A percentile compares a stretch with the other conserved stretches of the same genome.
Evolutionary conservation across 64 coral and sea anemone species (phyloP).

Genomic region (Montipora efflorescens): DNA sequence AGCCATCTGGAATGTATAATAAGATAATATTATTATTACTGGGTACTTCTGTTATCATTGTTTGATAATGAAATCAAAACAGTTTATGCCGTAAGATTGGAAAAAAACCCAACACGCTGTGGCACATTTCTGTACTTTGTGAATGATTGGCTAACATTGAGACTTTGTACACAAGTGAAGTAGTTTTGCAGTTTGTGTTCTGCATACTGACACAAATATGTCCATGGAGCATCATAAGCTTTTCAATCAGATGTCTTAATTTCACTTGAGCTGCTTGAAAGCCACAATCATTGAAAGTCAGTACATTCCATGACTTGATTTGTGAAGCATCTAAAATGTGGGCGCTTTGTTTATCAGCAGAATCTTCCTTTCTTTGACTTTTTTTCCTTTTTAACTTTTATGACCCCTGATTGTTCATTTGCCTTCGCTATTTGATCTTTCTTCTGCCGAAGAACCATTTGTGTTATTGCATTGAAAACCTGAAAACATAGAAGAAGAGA

Average conservation of each 20-base stretch:
- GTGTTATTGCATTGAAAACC: slow-evolving; percentile 98
- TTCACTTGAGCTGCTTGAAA: not conserved
- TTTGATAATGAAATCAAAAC: too few species aligned
- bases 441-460: slow-evolving; percentile 89
- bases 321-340: slow-evolving; percentile 37
- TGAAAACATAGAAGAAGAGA: slow-evolving; percentile 16
- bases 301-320: not conserved
- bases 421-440: slow-evolving; percentile 87
- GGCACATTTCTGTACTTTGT: not conserved
- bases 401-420: slow-evolving; percentile 77
- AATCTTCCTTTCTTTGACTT: slow-evolving; percentile 43
- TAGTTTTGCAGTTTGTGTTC: not conserved
- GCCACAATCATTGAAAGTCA: not conserved
- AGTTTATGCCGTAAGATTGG: too few species aligned
- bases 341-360: slow-evolving; percentile 19
- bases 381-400: slow-evolving; percentile 94
- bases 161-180: not conserved
- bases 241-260: not conserved
- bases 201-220: not conserved
- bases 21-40: too few species aligned
- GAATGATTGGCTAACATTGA: not conserved
- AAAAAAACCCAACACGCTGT: not conserved
- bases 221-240: not conserved
- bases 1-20: too few species aligned
- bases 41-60: too few species aligned